Conservation (phyloP, 1,140 invertebrate genomes). For the Oryzaephilus surinamensis region DNA sequence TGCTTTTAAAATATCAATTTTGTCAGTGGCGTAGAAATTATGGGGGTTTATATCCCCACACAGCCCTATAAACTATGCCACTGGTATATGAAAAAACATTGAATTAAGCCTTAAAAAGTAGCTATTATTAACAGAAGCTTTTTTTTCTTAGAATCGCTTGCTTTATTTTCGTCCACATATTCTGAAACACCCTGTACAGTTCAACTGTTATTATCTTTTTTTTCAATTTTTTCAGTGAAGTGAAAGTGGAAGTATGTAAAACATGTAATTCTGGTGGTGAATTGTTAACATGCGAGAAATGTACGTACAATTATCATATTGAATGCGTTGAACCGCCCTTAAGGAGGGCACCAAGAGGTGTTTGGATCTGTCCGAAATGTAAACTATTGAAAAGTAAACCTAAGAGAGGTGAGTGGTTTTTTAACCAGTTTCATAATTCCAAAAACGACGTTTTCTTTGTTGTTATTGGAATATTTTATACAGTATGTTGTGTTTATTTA, state of each 20-base stretch:
- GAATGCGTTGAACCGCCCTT: constrained; percentile 50
- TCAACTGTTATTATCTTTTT: no score
- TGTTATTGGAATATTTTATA: constrained; percentile 2
- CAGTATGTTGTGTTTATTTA: constrained; percentile 16
- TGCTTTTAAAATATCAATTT: no score
- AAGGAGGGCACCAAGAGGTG: constrained; percentile 44
- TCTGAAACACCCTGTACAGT: no score
- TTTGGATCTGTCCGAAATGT: constrained; percentile 50
- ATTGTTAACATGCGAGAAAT: constrained; percentile 47
- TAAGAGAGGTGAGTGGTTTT: constrained; percentile 6
- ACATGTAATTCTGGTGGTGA: constrained; percentile 42
- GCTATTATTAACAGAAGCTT: no score
- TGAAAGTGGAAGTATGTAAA: constrained; percentile 35
- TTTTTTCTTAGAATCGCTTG: no score
- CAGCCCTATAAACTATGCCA: no score
- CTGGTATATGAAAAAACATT: no score
- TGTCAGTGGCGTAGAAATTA: no score
- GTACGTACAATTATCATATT: constrained; percentile 44
- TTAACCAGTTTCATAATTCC: neutral
- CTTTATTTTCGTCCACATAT: no score
- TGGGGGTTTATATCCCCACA: no score
- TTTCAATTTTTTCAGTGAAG: constrained; percentile 11
- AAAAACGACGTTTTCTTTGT: neutral
- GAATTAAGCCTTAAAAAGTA: no score
- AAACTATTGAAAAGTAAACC: constrained; percentile 30